Evolutionary conservation across 2,888 invertebrate genomes (phyloP).

Genomic region (Athalia circularis): DNA sequence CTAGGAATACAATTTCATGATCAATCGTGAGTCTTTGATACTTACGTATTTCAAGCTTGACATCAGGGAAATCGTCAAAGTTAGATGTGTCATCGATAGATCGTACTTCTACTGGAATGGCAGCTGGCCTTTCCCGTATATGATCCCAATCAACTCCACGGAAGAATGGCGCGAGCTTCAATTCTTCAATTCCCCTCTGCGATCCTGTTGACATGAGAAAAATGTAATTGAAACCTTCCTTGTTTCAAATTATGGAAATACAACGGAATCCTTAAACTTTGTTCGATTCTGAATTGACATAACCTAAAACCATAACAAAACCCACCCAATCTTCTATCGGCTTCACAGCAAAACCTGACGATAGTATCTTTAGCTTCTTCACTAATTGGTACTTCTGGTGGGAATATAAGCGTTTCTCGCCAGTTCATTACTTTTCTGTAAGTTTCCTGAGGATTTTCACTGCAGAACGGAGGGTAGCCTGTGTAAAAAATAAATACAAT

Average conservation of each 20-base stretch:
- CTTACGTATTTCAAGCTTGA: conserved; percentile 98
- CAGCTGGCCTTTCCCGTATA: conserved; percentile 98
- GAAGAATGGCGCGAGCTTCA: conserved; percentile 95
- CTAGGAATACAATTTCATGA: conserved; percentile 26
- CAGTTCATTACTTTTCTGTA: conserved; percentile 99
- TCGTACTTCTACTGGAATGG: conserved; percentile 97
- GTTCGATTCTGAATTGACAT: background rate
- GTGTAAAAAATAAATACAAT: conserved; percentile 31
- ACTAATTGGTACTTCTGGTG: conserved; percentile 99
- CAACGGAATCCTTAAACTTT: background rate
- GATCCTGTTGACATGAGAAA: conserved; percentile 82
- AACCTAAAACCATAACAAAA: conserved; percentile 9
- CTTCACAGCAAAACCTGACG: conserved; percentile 96
- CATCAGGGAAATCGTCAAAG: conserved; percentile 99
- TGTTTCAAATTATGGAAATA: background rate
- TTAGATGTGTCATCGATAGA: conserved; percentile 99
- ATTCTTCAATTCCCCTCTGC: conserved; percentile 93
- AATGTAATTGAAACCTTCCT: too few relatives aligned
- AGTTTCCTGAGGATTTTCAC: conserved; percentile 98
- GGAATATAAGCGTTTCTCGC: conserved; percentile 98
- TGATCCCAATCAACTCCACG: conserved; percentile 99
- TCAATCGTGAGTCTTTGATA: conserved; percentile 59
- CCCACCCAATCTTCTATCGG: conserved; percentile 87
- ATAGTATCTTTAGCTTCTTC: conserved; percentile 98
- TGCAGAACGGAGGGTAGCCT: conserved; percentile 99